phyloP scores from a whole-genome alignment of 2,113 vertebrate genomes.

The Campylomormyrus tamandua region DNA sequence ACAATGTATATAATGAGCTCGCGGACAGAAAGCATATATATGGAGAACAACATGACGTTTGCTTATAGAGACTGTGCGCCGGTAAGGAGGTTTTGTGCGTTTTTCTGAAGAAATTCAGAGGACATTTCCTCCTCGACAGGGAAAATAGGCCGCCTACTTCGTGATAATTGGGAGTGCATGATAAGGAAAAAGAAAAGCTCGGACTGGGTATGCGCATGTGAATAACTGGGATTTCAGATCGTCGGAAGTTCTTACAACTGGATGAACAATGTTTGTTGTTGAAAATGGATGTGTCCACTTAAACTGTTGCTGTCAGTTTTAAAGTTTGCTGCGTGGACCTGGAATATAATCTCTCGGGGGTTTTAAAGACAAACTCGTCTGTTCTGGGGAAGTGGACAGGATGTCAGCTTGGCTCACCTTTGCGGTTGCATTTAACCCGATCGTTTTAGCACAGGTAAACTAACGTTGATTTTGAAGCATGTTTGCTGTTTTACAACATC shows the following conservation, averaged over 20 bases:
- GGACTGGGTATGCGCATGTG: background rate
- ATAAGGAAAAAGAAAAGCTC: background rate
- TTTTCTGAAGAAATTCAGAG: background rate
- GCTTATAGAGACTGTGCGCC: background rate
- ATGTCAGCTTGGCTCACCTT: slow-evolving; percentile 14
- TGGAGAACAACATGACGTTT: background rate
- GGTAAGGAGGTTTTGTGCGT: background rate
- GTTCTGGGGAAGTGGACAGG: background rate
- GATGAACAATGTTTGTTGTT: background rate
- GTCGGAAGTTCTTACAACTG: background rate
- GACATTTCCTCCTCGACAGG: background rate
- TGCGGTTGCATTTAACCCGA: background rate
- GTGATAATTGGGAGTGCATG: background rate
- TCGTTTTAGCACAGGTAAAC: slow-evolving; percentile 10
- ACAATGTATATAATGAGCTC: background rate
- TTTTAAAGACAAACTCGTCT: background rate
- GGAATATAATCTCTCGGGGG: background rate
- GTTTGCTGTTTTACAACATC: background rate
- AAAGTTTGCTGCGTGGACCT: background rate
- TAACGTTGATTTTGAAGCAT: background rate
- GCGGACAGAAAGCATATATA: background rate
- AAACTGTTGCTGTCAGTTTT: background rate
- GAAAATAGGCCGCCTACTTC: background rate
- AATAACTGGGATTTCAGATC: background rate
- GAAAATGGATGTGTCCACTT: background rate